phyloP scores from a whole-genome alignment of 2,797 vertebrate genomes.

The Ceyx erithaca region DNA sequence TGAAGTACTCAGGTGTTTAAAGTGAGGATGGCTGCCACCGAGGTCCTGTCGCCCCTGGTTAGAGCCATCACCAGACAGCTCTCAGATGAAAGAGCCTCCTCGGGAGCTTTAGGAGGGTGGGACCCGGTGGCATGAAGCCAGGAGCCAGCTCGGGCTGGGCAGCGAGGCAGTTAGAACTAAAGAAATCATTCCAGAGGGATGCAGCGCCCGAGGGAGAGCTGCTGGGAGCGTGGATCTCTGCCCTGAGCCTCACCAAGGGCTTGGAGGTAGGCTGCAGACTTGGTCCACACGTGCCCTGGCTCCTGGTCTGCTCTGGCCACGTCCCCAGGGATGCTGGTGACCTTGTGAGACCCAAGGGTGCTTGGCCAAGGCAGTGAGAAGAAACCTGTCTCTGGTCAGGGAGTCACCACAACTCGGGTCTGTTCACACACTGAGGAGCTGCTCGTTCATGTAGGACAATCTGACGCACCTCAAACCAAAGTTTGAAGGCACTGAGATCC shows the following conservation, averaged over 20 bases:
- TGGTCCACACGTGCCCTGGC: fast-evolving
- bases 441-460: fast-evolving
- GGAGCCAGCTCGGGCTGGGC: background rate
- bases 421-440: background rate
- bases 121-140: no score
- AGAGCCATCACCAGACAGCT: background rate
- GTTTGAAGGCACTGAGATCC: fast-evolving
- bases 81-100: background rate
- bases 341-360: background rate
- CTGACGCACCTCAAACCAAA: background rate
- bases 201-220: background rate
- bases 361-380: background rate
- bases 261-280: background rate
- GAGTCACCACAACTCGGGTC: fast-evolving
- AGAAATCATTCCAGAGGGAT: background rate
- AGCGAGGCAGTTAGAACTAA: background rate
- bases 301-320: background rate
- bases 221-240: fast-evolving
- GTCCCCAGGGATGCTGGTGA: background rate
- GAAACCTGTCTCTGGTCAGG: background rate
- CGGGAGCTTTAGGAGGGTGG: background rate
- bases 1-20: background rate
- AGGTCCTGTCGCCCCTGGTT: background rate
- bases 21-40: background rate
- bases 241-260: background rate